phyloP scores from a whole-genome alignment of 2,888 invertebrate genomes.

The Apamea crenata region DNA sequence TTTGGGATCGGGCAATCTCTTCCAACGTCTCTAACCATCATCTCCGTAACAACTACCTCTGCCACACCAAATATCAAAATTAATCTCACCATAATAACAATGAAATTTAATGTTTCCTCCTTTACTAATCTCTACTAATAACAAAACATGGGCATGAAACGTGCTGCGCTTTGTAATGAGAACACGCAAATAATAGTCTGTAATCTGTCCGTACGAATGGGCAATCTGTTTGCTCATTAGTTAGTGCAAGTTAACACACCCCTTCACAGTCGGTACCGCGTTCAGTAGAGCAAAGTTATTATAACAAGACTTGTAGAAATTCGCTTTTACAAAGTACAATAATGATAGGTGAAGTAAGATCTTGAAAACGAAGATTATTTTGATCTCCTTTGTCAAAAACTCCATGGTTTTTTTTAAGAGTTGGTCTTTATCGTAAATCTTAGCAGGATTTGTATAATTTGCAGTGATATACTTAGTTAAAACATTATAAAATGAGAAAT shows the following conservation, averaged over 20 bases:
- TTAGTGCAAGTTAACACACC: constrained; percentile 23
- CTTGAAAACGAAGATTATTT: neutral
- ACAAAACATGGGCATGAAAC: constrained; percentile 12
- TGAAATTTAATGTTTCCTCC: neutral
- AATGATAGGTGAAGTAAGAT: neutral
- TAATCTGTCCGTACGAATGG: constrained; percentile 33
- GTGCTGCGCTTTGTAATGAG: constrained; percentile 22
- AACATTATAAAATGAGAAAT: neutral
- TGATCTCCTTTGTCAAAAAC: neutral
- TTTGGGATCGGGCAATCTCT: neutral
- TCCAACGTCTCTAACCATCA: neutral
- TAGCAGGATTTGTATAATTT: neutral
- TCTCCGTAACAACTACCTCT: neutral
- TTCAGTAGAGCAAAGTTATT: neutral
- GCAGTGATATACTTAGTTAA: too few species aligned
- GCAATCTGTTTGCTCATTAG: constrained; percentile 37
- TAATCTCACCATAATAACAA: neutral
- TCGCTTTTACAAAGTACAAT: constrained; percentile 8
- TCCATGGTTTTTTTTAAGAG: neutral
- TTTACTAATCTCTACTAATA: constrained; percentile 1
- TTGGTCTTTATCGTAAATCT: too few species aligned
- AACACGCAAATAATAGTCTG: constrained; percentile 19
- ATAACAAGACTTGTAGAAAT: constrained; percentile 1
- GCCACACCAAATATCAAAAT: neutral
- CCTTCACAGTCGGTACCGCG: neutral